A percentile compares a stretch with the other conserved stretches of the same genome.
phyloP scores from a whole-genome alignment of 2,113 vertebrate genomes.

The Hippocampus zosterae region DNA sequence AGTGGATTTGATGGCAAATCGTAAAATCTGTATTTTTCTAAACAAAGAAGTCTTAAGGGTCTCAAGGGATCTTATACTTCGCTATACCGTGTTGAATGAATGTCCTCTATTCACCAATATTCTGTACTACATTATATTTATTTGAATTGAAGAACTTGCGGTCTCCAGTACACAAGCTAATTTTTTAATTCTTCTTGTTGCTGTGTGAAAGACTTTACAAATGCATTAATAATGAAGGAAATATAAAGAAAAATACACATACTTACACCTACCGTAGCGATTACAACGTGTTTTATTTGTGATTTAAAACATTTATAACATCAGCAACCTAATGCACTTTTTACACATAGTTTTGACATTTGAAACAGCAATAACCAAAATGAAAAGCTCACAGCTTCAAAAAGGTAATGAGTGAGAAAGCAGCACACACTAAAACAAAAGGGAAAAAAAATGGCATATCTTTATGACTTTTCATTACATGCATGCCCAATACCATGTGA shows the following conservation, averaged over 20 bases:
- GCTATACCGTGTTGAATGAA: neutral
- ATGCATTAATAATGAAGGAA: neutral
- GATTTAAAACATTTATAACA: too few species aligned
- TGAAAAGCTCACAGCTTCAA: too few species aligned
- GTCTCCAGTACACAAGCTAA: neutral
- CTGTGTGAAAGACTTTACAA: neutral
- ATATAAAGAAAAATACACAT: neutral
- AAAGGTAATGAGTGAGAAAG: too few species aligned
- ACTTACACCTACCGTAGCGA: neutral
- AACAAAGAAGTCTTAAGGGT: neutral
- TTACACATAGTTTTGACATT: too few species aligned
- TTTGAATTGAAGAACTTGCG: neutral
- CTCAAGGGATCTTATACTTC: neutral
- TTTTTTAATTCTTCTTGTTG: neutral
- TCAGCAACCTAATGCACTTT: too few species aligned
- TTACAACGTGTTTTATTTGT: too few species aligned
- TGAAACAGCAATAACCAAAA: too few species aligned
- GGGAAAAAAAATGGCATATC: too few species aligned
- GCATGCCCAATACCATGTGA: too few species aligned
- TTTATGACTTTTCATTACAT: too few species aligned
- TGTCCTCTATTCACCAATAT: neutral
- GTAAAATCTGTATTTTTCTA: neutral
- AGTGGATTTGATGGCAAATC: neutral
- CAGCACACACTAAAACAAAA: too few species aligned
- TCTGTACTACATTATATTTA: neutral